phyloP scores from a whole-genome alignment of 2,888 invertebrate genomes.

The Ophraella communa region DNA sequence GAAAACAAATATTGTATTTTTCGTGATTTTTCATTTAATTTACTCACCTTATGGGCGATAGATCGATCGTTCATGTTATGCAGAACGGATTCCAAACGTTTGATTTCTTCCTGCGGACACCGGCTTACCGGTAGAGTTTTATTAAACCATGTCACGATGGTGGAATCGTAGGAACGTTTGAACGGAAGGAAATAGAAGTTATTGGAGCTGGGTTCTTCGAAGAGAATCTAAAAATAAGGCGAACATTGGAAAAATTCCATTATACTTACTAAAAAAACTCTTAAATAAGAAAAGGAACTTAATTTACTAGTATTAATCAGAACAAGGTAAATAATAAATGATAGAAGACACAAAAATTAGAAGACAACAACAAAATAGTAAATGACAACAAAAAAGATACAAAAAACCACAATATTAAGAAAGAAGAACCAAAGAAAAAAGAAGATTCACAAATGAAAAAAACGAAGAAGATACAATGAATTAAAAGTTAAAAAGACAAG shows the following conservation, averaged over 20 bases:
- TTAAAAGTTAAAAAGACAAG: too few relatives aligned
- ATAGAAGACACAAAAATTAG: too few relatives aligned
- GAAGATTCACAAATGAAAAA: too few relatives aligned
- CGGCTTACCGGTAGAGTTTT: conserved; percentile 73
- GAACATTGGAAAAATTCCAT: neutral
- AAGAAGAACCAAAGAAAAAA: too few relatives aligned
- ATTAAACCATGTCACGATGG: conserved; percentile 82
- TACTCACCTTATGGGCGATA: conserved; percentile 60
- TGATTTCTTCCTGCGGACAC: conserved; percentile 82
- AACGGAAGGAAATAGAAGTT: conserved; percentile 79
- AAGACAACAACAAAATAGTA: too few relatives aligned
- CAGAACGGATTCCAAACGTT: conserved; percentile 72
- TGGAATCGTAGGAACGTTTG: conserved; percentile 67
- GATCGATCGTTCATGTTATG: conserved; percentile 64
- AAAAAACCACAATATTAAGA: too few relatives aligned
- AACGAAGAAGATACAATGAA: too few relatives aligned
- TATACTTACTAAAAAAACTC: too few relatives aligned
- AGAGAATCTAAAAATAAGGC: conserved; percentile 65
- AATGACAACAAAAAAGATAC: too few relatives aligned
- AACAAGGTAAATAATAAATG: too few relatives aligned
- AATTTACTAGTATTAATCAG: too few relatives aligned
- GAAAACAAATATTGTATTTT: neutral
- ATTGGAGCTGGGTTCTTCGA: conserved; percentile 75
- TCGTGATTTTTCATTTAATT: neutral
- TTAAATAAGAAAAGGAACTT: too few relatives aligned